Conservation (phyloP, 1,140 invertebrate species). For the Tachypleus tridentatus region DNA sequence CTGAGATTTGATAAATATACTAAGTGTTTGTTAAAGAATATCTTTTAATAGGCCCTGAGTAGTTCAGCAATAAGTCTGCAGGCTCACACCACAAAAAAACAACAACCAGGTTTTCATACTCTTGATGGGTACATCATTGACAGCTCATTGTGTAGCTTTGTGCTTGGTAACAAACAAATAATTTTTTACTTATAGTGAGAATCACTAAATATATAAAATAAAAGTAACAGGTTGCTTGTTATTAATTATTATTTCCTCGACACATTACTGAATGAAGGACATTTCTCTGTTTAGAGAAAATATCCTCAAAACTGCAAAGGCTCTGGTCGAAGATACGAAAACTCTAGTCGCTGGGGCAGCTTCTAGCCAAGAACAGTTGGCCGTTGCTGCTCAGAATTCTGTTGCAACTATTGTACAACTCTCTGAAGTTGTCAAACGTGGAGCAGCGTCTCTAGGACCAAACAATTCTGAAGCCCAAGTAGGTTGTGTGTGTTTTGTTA, state of each 20-base stretch:
- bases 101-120: no score
- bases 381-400: slow-evolving; percentile 88
- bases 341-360: slow-evolving; percentile 86
- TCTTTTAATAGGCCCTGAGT: no score
- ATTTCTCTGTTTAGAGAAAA: slow-evolving; percentile 46
- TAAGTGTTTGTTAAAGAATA: no score
- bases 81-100: no score
- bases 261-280: neutral
- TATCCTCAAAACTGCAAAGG: slow-evolving; percentile 95
- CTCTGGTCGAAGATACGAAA: slow-evolving; percentile 96
- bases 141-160: no score
- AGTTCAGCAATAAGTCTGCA: no score
- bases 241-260: neutral
- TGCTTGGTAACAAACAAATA: no score
- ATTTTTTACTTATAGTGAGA: neutral
- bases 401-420: slow-evolving; percentile 93
- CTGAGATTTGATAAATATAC: no score
- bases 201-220: neutral
- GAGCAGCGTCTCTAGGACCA: slow-evolving; percentile 86
- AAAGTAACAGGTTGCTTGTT: neutral
- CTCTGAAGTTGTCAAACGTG: slow-evolving; percentile 93
- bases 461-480: slow-evolving; percentile 72
- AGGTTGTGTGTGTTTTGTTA: neutral
- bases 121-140: no score
- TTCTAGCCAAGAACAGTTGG: slow-evolving; percentile 89